phyloP scores from a whole-genome alignment of 2,888 invertebrate genomes.

The Scaptomyza parva region DNA sequence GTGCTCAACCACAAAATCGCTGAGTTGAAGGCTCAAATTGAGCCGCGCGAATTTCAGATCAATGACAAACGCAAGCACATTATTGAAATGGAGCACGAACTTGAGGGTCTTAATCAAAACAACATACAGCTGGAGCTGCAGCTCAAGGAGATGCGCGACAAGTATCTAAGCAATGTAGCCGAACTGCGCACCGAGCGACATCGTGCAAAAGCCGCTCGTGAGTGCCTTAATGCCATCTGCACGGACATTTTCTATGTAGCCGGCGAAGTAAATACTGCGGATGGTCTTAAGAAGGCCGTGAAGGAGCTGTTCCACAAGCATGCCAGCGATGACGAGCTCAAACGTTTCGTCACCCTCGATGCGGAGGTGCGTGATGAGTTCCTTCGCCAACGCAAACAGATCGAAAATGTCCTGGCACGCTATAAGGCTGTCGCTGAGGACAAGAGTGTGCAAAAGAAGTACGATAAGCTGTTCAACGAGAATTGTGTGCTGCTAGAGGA shows the following conservation, averaged over 20 bases:
- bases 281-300: slow-evolving; percentile 79
- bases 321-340: slow-evolving; percentile 89
- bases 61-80: slow-evolving; percentile 93
- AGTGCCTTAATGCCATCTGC: slow-evolving; percentile 90
- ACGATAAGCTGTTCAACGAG: slow-evolving; percentile 89
- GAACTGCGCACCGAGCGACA: slow-evolving; percentile 89
- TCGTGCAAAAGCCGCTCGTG: slow-evolving; percentile 87
- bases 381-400: slow-evolving; percentile 91
- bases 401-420: slow-evolving; percentile 86
- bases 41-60: slow-evolving; percentile 94
- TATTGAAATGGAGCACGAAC: slow-evolving; percentile 92
- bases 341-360: slow-evolving; percentile 88
- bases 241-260: slow-evolving; percentile 93
- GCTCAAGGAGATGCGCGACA: slow-evolving; percentile 91
- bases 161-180: slow-evolving; percentile 89
- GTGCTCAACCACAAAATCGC: slow-evolving; percentile 95
- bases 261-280: slow-evolving; percentile 91
- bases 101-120: slow-evolving; percentile 91
- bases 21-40: slow-evolving; percentile 93
- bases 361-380: slow-evolving; percentile 91
- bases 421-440: slow-evolving; percentile 68
- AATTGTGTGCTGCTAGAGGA: slow-evolving; percentile 92
- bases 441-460: slow-evolving; percentile 67
- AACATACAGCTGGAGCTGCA: slow-evolving; percentile 89
- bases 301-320: slow-evolving; percentile 86